Base-by-base conservation (phyloP, 2,797 vertebrate genomes). In the Poecilia velifera region DNA sequence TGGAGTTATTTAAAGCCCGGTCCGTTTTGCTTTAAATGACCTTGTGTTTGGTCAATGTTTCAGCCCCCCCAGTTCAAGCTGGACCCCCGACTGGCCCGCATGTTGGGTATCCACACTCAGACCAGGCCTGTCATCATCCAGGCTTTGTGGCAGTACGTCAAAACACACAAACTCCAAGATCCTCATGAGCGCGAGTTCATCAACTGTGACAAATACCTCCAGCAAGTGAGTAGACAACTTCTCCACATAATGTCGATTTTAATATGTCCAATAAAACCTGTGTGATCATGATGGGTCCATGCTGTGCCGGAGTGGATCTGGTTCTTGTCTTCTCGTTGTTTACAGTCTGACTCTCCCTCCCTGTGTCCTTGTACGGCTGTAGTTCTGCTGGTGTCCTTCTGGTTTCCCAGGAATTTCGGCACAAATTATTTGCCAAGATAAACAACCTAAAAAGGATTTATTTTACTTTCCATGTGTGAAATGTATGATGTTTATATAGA, bases 121-220 rank as follows among this genome's bases (percentile, higher is more conserved):
- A 99, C 98, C 62, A 95, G 98, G 73, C 98, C 98, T 0, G 98
- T 99, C 83, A 99, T 99, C 94, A 99, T 99, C 88, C 98, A 99
- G 95, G 98, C 98, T 8, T 92, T 99, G 80, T 99, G 98, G 98
- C 98, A 99, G 77, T 99, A 99, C n/a, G 98, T 99, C 89, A 99
- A 99, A 93, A 99, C 98, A 84, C 98, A 99, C 93, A 99, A 99
- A 88, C 97, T 99, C 36, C 98, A 99, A 94, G 98, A 99, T 87
- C 98, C 98, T 55, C 98, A 99, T 13, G 98, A 99, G 91, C 93
- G 98, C 45, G 98, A 99, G 92, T 99, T 98, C 34, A 98, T 99
- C 85, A 97, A 98, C 95, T 99, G 98, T 93, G 98, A 99, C 95
- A 99, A 99, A 83, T 99, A 99, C 90, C 96, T 99, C 88, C 98